These are phyloP conservation scores for Melolontha melolontha DNA, from an alignment of 2,888 invertebrate genomes.

Conservation along the genomic window DNA sequence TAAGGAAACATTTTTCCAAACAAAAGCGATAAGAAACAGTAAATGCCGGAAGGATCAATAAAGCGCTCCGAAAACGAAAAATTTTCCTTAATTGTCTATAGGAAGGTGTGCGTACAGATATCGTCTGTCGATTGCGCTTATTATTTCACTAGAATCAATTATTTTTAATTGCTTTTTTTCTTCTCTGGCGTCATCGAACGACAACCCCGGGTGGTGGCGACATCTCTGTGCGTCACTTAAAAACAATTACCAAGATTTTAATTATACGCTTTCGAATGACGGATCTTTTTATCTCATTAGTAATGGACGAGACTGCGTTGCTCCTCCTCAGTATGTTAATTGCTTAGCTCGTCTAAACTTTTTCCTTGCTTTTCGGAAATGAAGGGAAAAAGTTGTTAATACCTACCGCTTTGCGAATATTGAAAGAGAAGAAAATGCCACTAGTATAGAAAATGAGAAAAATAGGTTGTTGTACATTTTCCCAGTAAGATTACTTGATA, in stretches of 20 bases:
- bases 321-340: conserved; percentile 27
- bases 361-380: background rate
- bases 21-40: too few species aligned
- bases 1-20: too few species aligned
- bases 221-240: conserved; percentile 13
- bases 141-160: conserved; percentile 50
- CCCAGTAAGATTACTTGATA: too few species aligned
- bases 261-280: conserved; percentile 30
- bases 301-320: background rate
- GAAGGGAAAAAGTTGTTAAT: background rate
- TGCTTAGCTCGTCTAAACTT: conserved; percentile 6
- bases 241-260: conserved; percentile 45
- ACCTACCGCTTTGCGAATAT: too few species aligned
- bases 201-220: background rate
- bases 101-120: too few species aligned
- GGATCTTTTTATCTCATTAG: conserved; percentile 38
- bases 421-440: too few species aligned
- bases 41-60: too few species aligned
- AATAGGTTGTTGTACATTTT: too few species aligned
- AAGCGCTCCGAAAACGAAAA: too few species aligned
- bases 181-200: conserved; percentile 13
- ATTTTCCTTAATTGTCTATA: too few species aligned
- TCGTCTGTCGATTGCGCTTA: conserved; percentile 46
- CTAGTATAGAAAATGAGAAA: too few species aligned
- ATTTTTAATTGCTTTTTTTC: conserved; percentile 50